These are phyloP conservation scores for Ariopsis seemanni DNA, from an alignment of 2,113 vertebrate species.

Conservation along the genomic window DNA sequence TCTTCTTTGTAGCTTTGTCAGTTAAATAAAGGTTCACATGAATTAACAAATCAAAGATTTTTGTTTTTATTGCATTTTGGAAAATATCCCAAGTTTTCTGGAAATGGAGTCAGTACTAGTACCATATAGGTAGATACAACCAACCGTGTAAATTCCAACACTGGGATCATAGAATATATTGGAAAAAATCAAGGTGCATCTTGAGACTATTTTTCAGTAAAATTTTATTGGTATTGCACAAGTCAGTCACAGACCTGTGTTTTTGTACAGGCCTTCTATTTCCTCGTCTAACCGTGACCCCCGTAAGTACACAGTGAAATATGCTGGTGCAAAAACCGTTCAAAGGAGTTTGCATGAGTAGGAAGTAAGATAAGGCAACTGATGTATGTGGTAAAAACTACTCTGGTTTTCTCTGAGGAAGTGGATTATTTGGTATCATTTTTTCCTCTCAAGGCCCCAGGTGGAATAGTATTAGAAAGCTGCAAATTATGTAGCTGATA, in stretches of 20 bases:
- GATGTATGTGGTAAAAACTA: slow-evolving; percentile 45
- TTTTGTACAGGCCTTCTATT: slow-evolving; percentile 53
- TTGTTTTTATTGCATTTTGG: too few species aligned
- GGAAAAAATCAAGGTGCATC: neutral
- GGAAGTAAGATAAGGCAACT: slow-evolving; percentile 43
- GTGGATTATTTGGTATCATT: slow-evolving; percentile 2
- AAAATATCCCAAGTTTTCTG: too few species aligned
- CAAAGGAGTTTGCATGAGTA: slow-evolving; percentile 35
- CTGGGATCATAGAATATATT: neutral
- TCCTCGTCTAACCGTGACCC: slow-evolving; percentile 53
- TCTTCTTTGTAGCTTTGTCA: too few species aligned
- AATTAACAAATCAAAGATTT: too few species aligned
- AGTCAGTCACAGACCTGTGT: slow-evolving; percentile 29
- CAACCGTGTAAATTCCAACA: neutral
- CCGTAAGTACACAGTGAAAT: slow-evolving; percentile 58
- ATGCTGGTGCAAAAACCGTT: slow-evolving; percentile 55
- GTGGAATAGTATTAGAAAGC: neutral
- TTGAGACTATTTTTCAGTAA: neutral
- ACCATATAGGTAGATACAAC: neutral
- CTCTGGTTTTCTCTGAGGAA: slow-evolving; percentile 44
- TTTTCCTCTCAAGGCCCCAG: neutral
- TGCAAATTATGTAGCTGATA: neutral
- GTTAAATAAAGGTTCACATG: too few species aligned
- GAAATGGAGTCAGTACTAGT: neutral
- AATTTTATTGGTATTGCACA: neutral